Base-by-base conservation (phyloP, 2,797 vertebrate genomes). In the Melanogrammus aeglefinus region DNA sequence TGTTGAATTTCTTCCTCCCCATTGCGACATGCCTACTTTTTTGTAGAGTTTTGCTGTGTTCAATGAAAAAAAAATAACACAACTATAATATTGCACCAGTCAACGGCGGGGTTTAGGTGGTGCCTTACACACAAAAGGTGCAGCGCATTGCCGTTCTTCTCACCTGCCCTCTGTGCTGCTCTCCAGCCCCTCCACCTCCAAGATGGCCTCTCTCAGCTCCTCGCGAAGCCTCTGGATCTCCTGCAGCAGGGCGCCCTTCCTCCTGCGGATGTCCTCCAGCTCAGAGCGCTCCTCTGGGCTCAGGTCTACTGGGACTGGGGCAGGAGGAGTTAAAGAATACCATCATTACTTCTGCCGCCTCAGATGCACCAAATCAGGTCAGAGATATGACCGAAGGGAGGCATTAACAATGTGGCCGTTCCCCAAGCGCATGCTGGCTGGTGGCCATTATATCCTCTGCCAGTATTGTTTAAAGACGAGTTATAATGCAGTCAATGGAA, bases 1-100 rank as follows among this genome's bases (percentile, higher is more conserved):
- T 98, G 92, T 98, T 98, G 90, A 98, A 98, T 87, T 98, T 98
- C 90, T 98, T 98, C 78, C 97, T 92, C 76, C 97, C 97, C 97
- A 98, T 97, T 31, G 96, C 96, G 87, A 98, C 96, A 83, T 98
- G 97, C 12, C 96, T 91, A 80, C 95, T 97, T 91, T 97, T 95
- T 86, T 98, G 96, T 79, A 98, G 93, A 21, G 96, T 98, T 95
- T 98, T 98, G 87, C 97, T 98, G 89, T 24, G n/a, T 85, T 10
- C 13, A 38, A 38, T 9, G n/a, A n/a, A 36, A 41, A n/a, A 36
- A 41, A 74, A 38, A 38, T 14, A n/a, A 44, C 14, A 13, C 9
- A 27, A 66, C 16, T 21, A 24, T 1, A 71, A 3, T 9, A 3
- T 71, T 31, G 27, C 29, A 29, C 13, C 69, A n/a, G 9, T n/a